A percentile compares a stretch with the other conserved stretches of the same genome.
Conservation (phyloP, 2,888 invertebrate genomes). For the Scaptomyza tumidula region DNA sequence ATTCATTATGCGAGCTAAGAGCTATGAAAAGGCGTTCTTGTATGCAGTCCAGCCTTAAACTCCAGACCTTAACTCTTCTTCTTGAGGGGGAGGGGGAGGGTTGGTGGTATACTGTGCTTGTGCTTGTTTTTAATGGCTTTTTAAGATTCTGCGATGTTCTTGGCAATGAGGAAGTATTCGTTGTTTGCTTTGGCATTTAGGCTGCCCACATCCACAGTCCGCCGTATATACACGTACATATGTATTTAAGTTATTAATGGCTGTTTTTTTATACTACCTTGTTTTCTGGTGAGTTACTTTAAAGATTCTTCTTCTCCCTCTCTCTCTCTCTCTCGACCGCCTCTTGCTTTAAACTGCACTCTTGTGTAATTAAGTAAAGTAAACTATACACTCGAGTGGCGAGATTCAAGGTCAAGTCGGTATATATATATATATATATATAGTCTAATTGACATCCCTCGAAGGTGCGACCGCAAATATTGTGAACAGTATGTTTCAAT, state of each 20-base stretch:
- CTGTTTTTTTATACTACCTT: conserved; percentile 15
- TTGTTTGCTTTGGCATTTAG: conserved; percentile 23
- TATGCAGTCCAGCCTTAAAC: background rate
- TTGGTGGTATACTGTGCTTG: conserved; percentile 24
- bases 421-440: conserved; percentile 2
- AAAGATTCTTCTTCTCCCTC: background rate
- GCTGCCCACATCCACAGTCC: conserved; percentile 37
- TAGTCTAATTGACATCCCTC: conserved; percentile 66
- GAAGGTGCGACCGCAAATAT: conserved; percentile 68
- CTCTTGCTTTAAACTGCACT: background rate
- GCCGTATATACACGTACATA: too few species aligned
- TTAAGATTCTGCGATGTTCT: conserved; percentile 65
- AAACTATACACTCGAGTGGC: conserved; percentile 11
- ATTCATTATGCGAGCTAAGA: conserved; percentile 68
- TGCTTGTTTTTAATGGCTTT: conserved; percentile 61
- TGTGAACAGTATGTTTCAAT: conserved; percentile 55
- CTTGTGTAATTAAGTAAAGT: conserved; percentile 35
- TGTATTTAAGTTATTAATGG: conserved; percentile 57
- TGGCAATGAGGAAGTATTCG: conserved; percentile 63
- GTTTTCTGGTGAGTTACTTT: conserved; percentile 25
- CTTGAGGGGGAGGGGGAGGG: background rate
- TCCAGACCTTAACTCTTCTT: conserved; percentile 14
- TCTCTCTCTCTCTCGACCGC: background rate
- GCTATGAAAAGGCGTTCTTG: conserved; percentile 22
- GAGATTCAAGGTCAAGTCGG: conserved; percentile 53